Evolutionary conservation across 2,113 vertebrate genomes (phyloP).

Genomic region (Emydocephalus ijimae): DNA sequence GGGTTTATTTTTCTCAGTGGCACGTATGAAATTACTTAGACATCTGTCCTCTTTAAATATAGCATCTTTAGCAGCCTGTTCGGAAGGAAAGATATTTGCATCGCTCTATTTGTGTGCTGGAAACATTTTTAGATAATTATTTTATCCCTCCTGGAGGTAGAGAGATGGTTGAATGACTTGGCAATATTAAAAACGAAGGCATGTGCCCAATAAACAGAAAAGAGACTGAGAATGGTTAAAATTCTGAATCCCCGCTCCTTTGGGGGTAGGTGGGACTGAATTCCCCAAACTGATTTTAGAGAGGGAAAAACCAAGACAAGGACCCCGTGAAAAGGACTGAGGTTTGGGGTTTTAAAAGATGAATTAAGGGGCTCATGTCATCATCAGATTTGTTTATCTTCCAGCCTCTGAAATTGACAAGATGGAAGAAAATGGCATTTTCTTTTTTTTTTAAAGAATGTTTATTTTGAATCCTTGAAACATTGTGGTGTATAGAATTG

Average conservation of each 20-base stretch:
- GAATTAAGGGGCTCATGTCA: not conserved
- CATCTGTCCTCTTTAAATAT: not conserved
- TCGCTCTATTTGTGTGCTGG: not conserved
- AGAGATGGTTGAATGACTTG: not conserved
- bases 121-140: not conserved
- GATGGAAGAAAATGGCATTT: not conserved
- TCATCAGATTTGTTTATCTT: not conserved
- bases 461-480: not conserved
- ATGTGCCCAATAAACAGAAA: not conserved
- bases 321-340: not conserved
- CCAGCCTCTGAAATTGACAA: not conserved
- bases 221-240: too few relatives aligned
- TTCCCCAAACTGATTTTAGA: not conserved
- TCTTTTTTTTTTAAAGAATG: not conserved
- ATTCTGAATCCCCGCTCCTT: not conserved
- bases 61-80: not conserved
- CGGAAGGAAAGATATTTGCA: not conserved
- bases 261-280: not conserved
- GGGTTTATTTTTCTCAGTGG: conserved; percentile 24
- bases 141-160: not conserved
- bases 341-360: not conserved
- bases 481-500: not conserved
- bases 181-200: not conserved
- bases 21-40: not conserved
- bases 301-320: not conserved